phyloP scores from a whole-genome alignment of 2,797 vertebrate genomes.

The Argya squamiceps region DNA sequence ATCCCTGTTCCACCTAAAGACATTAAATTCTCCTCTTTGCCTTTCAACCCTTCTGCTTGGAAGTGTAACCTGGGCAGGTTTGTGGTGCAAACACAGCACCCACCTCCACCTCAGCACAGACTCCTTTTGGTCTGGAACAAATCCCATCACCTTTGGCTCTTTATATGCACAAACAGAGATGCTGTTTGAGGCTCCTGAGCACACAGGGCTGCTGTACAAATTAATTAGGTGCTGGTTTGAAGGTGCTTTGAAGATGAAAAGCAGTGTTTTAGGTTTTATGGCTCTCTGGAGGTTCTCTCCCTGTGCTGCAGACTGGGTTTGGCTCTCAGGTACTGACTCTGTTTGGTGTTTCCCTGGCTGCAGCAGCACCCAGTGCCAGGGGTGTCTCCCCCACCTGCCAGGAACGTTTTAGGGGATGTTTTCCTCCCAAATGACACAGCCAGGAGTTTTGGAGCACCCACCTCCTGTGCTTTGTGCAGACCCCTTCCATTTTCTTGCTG shows the following conservation, averaged over 20 bases:
- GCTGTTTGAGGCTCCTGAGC: background rate
- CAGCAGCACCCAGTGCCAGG: background rate
- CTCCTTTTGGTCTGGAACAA: background rate
- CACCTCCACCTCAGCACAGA: background rate
- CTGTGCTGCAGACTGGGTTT: background rate
- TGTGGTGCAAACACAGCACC: background rate
- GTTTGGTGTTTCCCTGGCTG: background rate
- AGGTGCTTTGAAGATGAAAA: slow-evolving; percentile 42
- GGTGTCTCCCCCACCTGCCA: background rate
- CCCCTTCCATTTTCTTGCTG: rapidly evolving
- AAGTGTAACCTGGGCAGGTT: background rate
- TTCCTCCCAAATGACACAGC: background rate
- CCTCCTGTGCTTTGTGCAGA: rapidly evolving
- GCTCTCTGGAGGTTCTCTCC: background rate
- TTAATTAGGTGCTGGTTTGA: background rate
- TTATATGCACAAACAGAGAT: background rate
- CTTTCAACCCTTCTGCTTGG: background rate
- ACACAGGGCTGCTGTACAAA: background rate
- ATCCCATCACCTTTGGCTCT: background rate
- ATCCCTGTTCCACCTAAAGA: background rate
- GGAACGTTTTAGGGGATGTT: background rate
- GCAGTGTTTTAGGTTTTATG: background rate
- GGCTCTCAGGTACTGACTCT: background rate
- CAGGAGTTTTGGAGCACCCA: background rate
- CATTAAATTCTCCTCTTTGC: background rate